Conservation (phyloP, 2,797 vertebrate species). For the Ptychadena robeensis region DNA sequence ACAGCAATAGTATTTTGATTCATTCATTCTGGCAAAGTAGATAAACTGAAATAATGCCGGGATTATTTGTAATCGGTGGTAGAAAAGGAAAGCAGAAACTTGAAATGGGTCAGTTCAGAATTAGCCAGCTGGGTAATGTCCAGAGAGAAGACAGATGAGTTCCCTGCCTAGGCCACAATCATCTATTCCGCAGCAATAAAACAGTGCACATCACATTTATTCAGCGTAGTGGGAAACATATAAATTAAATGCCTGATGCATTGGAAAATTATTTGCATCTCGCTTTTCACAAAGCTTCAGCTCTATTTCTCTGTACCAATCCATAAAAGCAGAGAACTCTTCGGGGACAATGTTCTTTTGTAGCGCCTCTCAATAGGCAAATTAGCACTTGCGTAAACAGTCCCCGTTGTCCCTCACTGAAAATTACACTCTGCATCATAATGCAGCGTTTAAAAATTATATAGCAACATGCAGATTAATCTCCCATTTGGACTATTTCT, state of each 20-base stretch:
- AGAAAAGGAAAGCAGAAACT: background rate
- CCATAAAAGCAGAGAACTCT: slow-evolving; percentile 19
- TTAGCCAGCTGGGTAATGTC: slow-evolving; percentile 4
- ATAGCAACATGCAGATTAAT: slow-evolving; percentile 16
- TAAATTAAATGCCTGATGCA: slow-evolving; percentile 51
- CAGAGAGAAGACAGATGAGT: slow-evolving; percentile 19
- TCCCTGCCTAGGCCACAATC: background rate
- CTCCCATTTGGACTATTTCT: slow-evolving; percentile 15
- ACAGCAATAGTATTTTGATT: background rate
- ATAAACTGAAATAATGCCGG: background rate
- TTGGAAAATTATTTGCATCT: slow-evolving; percentile 41
- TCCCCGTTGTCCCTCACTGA: background rate
- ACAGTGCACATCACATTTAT: slow-evolving; percentile 21
- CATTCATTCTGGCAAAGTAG: background rate
- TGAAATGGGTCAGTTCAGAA: background rate
- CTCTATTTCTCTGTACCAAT: slow-evolving; percentile 29
- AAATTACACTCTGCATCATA: slow-evolving; percentile 12
- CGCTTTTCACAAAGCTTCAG: slow-evolving; percentile 3
- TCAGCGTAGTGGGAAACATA: slow-evolving; percentile 35
- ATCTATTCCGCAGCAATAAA: slow-evolving; percentile 34
- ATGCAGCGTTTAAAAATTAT: slow-evolving; percentile 39
- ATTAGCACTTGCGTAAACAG: slow-evolving; percentile 20
- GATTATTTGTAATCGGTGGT: background rate
- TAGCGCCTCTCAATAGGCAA: slow-evolving; percentile 36
- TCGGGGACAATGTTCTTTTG: slow-evolving; percentile 10